These are phyloP conservation scores for Gasterosteus nipponicus DNA, from an alignment of 2,113 vertebrate species.

Conservation along the genomic window DNA sequence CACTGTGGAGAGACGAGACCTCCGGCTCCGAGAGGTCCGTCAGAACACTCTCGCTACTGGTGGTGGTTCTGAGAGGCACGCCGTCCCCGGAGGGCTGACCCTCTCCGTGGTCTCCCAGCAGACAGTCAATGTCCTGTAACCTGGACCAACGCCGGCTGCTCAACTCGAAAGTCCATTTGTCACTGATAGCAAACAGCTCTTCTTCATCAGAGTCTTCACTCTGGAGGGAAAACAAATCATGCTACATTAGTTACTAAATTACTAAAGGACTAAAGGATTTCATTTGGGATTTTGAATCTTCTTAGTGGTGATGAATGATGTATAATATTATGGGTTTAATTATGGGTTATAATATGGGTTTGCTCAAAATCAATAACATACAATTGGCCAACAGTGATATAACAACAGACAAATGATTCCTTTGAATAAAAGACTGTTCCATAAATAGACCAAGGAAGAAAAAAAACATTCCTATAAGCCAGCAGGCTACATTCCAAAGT, in stretches of 20 bases:
- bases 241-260: background rate
- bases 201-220: constrained; percentile 97
- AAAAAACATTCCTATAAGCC: constrained; percentile 25
- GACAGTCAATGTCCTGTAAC: constrained; percentile 89
- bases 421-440: constrained; percentile 34
- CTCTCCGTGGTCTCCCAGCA: constrained; percentile 84
- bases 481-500: constrained; percentile 44
- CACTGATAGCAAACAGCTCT: constrained; percentile 94
- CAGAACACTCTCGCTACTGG: constrained; percentile 94
- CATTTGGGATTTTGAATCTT: background rate
- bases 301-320: background rate
- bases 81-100: constrained; percentile 81
- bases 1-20: constrained; percentile 91
- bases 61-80: constrained; percentile 86
- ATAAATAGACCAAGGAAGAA: constrained; percentile 41
- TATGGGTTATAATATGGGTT: no score
- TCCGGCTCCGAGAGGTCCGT: constrained; percentile 94
- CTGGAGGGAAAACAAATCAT: constrained; percentile 71
- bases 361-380: constrained; percentile 42
- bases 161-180: constrained; percentile 98
- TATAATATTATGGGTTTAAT: no score
- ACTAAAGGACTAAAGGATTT: background rate
- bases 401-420: constrained; percentile 42
- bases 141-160: constrained; percentile 96
- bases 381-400: constrained; percentile 50